Base-by-base conservation (phyloP, 2,888 invertebrate species). In the Xestia c-nigrum region DNA sequence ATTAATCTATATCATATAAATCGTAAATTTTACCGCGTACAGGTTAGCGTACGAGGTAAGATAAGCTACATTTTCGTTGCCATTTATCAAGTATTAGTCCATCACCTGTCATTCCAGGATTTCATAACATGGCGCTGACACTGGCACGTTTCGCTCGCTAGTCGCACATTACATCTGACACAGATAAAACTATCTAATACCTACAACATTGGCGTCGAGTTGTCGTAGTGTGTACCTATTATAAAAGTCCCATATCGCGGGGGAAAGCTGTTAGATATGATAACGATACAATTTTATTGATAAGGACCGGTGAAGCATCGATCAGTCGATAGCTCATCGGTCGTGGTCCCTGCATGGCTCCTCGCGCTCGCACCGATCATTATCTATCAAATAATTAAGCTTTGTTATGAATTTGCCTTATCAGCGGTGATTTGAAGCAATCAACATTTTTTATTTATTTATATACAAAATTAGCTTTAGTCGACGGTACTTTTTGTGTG, bases 261-360 rank as follows among this genome's bases (percentile, higher is more conserved):
- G 95, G 96, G 95, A 96, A 96, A 96, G 96, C 96, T 96, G 95
- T 90, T 93, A 94, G 96, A 96, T 96, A 96, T 96, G 96, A 96
- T 96, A 96, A 96, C 91, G 93, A 92, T 91, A 95, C 93, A 94
- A 95, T 95, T 94, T 95, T 96, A 96, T 96, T 95, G 96, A 96
- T 96, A 96, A 96, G 92, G 91, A 86, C 90, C 91, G 91, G 91
- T 93, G 93, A 92, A 91, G 91, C 95, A 96, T 96, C 95, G 96
- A 96, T 96, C 95, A 96, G 95, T 95, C 91, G 95, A 94, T 91
- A 95, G 93, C 94, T 93, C 89, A 94, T 93, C 92, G 93, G 90
- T 82, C 89, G 91, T 89, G 92, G 92, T 92, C 89, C 92, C 85
- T 80, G 69, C 85, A 89, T 86, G 89, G 80, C 88, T 85, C 84